These are phyloP conservation scores for Microplitis demolitor DNA, from an alignment of 1,140 invertebrate species.

Conservation along the genomic window DNA sequence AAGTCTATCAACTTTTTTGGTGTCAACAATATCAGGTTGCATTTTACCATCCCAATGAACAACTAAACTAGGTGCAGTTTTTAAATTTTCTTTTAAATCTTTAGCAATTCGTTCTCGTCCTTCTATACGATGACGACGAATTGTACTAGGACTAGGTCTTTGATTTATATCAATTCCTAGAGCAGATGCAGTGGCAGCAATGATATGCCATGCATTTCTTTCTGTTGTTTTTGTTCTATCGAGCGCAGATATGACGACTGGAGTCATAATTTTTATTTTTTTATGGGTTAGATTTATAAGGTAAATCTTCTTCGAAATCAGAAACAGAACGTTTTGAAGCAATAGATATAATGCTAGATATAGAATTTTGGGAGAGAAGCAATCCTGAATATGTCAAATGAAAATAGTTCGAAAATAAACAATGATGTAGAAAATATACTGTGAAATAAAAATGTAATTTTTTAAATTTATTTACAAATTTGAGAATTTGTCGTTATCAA, in stretches of 20 bases:
- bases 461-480: not conserved
- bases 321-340: not conserved
- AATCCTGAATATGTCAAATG: not conserved
- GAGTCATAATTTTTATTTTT: constrained; percentile 29
- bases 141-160: constrained; percentile 22
- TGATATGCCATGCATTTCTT: constrained; percentile 25
- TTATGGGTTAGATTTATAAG: not conserved
- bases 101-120: constrained; percentile 14
- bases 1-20: constrained; percentile 41
- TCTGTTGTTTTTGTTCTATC: constrained; percentile 27
- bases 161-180: constrained; percentile 18
- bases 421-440: not conserved
- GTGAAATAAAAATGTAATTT: not conserved
- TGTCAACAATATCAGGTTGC: constrained; percentile 35
- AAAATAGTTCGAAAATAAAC: not conserved
- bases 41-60: constrained; percentile 32
- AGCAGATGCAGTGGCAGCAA: constrained; percentile 14
- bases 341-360: not conserved
- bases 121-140: constrained; percentile 19
- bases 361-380: not conserved
- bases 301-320: not conserved
- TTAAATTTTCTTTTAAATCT: constrained; percentile 32
- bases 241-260: constrained; percentile 16
- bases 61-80: constrained; percentile 11
- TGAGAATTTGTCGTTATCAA: not conserved